Evolutionary conservation across 30 jellyfish, hydroid and myxozoan species (phyloP).

Genomic region (Aurelia sp.): DNA sequence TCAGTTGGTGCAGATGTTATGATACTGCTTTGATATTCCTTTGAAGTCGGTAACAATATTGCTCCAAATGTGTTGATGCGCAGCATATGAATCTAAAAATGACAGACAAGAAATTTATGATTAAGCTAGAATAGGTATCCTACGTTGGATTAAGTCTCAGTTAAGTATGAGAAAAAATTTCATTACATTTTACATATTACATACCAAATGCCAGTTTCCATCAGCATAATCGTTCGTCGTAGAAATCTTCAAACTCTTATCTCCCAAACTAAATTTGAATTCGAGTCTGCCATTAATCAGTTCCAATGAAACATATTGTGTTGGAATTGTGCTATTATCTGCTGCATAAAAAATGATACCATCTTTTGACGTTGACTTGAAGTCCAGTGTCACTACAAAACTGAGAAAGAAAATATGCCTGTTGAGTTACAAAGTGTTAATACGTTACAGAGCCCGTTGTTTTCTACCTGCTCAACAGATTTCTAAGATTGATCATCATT

Average conservation of each 20-base stretch:
- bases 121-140: too few relatives aligned
- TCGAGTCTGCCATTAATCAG: constrained; percentile 78
- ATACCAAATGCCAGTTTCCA: constrained; percentile 91
- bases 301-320: constrained; percentile 81
- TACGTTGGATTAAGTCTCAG: too few relatives aligned
- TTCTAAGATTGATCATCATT: too few relatives aligned
- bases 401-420: constrained; percentile 36
- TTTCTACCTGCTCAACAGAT: too few relatives aligned
- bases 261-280: constrained; percentile 71
- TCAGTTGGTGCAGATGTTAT: constrained; percentile 46
- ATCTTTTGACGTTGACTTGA: constrained; percentile 83
- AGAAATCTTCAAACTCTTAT: constrained; percentile 31
- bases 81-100: constrained; percentile 80
- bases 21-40: constrained; percentile 83
- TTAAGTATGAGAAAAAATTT: too few relatives aligned
- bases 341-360: constrained; percentile 93
- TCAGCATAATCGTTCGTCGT: constrained; percentile 80
- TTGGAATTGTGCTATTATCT: constrained; percentile 77
- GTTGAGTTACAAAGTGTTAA: too few relatives aligned
- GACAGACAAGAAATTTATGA: background rate
- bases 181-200: background rate
- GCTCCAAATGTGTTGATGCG: constrained; percentile 93
- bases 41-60: constrained; percentile 84
- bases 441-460: too few relatives aligned
- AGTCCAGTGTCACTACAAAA: constrained; percentile 88